Evolutionary conservation across 2,113 vertebrate genomes (phyloP).

Genomic region (Muntiacus muntjak): DNA sequence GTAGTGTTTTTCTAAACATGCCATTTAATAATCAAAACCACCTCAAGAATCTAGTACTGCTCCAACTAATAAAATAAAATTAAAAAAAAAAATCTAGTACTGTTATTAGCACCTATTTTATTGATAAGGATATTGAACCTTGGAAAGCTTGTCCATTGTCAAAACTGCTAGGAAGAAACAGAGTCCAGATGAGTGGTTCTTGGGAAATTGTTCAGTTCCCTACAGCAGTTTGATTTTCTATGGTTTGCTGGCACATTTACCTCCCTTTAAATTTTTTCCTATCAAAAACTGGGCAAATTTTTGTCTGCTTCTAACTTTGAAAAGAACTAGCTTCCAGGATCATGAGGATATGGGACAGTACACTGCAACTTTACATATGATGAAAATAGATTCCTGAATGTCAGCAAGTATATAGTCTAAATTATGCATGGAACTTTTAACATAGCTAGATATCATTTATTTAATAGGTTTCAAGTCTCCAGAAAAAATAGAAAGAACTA

Average conservation of each 20-base stretch:
- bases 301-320: not conserved
- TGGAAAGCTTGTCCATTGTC: not conserved
- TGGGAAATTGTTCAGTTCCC: not conserved
- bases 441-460: slow-evolving; percentile 18
- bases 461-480: slow-evolving; percentile 28
- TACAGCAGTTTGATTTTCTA: not conserved
- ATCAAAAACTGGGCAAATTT: not conserved
- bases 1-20: not conserved
- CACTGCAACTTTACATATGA: not conserved
- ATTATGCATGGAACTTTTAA: slow-evolving; percentile 42
- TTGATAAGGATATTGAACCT: not conserved
- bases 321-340: slow-evolving; percentile 10
- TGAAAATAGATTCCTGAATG: slow-evolving; percentile 43
- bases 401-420: slow-evolving; percentile 41
- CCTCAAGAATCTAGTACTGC: not conserved
- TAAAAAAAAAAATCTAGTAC: not conserved
- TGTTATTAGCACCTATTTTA: not conserved
- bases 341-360: not conserved
- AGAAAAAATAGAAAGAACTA: not conserved
- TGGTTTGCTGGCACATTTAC: not conserved
- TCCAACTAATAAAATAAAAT: no score
- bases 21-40: not conserved
- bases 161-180: slow-evolving; percentile 2
- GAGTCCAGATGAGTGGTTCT: not conserved
- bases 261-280: not conserved